Conservation (phyloP, 2,113 vertebrate genomes). For the Mohoua ochrocephala region DNA sequence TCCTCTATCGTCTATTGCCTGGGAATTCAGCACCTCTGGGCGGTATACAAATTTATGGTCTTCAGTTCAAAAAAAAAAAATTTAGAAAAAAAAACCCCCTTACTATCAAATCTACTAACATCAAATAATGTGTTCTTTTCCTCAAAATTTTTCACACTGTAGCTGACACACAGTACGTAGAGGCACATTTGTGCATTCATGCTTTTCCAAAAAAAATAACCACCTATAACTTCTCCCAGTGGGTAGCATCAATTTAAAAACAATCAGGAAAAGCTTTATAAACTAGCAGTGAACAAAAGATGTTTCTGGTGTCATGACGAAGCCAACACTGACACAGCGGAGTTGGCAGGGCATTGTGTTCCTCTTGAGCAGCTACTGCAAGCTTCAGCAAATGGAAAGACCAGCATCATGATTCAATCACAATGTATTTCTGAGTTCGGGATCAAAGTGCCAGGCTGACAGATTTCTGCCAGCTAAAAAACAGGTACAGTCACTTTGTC, state of each 20-base stretch:
- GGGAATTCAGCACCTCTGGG: neutral
- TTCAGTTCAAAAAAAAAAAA: neutral
- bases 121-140: neutral
- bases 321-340: neutral
- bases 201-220: neutral
- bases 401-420: neutral
- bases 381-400: conserved; percentile 23
- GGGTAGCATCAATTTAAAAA: conserved; percentile 3
- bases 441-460: neutral
- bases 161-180: neutral
- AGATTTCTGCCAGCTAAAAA: neutral
- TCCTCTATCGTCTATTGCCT: neutral
- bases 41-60: neutral
- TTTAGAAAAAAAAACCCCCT: neutral
- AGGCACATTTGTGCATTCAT: neutral
- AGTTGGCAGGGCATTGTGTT: neutral
- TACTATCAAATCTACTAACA: neutral
- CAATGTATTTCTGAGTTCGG: neutral
- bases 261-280: conserved; percentile 18
- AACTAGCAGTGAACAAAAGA: neutral
- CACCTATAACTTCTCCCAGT: neutral
- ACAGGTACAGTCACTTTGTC: neutral
- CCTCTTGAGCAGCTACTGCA: conserved; percentile 15
- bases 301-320: neutral
- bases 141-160: neutral